These are phyloP conservation scores for Xenops minutus DNA, from an alignment of 2,797 vertebrate genomes.

Conservation along the genomic window DNA sequence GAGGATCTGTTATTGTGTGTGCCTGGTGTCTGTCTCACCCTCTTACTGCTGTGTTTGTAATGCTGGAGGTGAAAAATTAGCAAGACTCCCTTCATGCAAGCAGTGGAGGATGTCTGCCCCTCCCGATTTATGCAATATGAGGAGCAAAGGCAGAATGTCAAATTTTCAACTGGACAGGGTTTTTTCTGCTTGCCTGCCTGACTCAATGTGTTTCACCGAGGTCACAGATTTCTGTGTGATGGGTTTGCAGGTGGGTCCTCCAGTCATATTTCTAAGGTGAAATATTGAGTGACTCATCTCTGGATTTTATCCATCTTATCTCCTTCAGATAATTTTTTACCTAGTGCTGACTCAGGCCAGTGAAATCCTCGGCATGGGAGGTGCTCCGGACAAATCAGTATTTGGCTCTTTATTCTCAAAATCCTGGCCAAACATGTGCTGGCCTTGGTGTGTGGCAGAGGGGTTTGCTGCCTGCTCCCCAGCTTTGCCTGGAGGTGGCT, in stretches of 20 bases:
- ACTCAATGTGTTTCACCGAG: not conserved
- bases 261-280: not conserved
- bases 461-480: not conserved
- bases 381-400: not conserved
- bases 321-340: not conserved
- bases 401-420: not conserved
- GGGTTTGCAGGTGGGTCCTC: not conserved
- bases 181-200: not conserved
- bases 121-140: not conserved
- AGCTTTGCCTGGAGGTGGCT: not conserved
- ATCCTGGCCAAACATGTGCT: not conserved
- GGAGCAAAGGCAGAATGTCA: not conserved
- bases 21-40: not conserved
- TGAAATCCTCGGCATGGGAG: not conserved
- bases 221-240: not conserved
- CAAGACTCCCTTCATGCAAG: not conserved
- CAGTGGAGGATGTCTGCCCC: not conserved
- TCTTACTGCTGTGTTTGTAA: not conserved
- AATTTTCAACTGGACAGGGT: not conserved
- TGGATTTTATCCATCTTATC: not conserved
- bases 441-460: not conserved
- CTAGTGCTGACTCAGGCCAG: not conserved
- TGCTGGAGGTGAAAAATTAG: not conserved
- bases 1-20: not conserved
- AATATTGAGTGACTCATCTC: not conserved